Evolutionary conservation across 2,113 vertebrate genomes (phyloP), one percentile per base, ranked within the genome.

Genomic region (Morphnarchus princeps): DNA sequence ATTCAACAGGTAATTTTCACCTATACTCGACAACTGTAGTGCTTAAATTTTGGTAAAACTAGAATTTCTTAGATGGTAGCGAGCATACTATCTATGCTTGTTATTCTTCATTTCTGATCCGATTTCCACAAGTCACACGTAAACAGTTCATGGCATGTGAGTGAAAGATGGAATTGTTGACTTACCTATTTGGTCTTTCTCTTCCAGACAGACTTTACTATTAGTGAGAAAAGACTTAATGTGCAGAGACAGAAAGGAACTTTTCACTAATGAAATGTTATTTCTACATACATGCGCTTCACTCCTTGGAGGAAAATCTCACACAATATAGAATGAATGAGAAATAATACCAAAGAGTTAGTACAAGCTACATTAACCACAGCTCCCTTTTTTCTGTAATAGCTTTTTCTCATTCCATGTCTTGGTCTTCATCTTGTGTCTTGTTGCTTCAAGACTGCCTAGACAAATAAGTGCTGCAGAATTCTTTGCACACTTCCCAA

Each of bases 361-460:
- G 15, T 19, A 57, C 42, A 62, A 89, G 17, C 62, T 95, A 87
- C 6, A 28, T 72, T 52, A 95, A 80, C 17, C 45, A 87, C 28
- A 80, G 36, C 47, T 74, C 40, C 57, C 77, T 76, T 42, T 92
- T 85, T 18, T 58, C 49, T 90, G 82, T 73, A 92, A 81, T 7
- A 87, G 47, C 6, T 84, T 89, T 95, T 92, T 59, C 61, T 94
- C 21, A 45, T 95, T 67, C 72, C 89, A 70, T 69, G 65, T 89
- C 77, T 95, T 55, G 49, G 40, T 95, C 86, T 95, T 95, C 93
- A 42, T 89, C 82, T 73, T 47, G 58, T 47, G 25, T 76, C 86
- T 87, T 95, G 92, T 59, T 87, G 42, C 65, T 96, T 94, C 82
- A 87, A 55, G 73, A 95, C 89, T 91, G 76, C 77, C 94, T 96